These are phyloP conservation scores for Sycophila texana DNA, from an alignment of 2,888 invertebrate genomes.

Conservation along the genomic window DNA sequence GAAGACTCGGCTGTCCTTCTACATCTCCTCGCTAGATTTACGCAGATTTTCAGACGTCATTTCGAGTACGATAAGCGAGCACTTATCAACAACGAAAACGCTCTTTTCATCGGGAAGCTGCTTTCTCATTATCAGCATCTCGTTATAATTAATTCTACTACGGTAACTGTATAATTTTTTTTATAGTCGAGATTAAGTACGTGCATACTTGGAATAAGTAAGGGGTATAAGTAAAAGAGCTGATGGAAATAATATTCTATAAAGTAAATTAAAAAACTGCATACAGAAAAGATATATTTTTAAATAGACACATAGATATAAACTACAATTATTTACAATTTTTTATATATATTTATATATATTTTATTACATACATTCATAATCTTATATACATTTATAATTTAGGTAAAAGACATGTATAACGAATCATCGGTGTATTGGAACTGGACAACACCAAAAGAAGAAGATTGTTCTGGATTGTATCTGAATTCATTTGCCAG, in stretches of 20 bases:
- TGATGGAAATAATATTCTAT: too few species aligned
- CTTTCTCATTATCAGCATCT: conserved; percentile 53
- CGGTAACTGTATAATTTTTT: conserved; percentile 25
- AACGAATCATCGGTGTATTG: conserved; percentile 28
- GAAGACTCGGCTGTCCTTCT: conserved; percentile 46
- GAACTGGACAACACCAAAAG: conserved; percentile 39
- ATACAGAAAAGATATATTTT: too few species aligned
- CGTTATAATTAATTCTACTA: conserved; percentile 33
- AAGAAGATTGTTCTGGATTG: conserved; percentile 37
- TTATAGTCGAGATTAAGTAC: too few species aligned
- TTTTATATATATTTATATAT: too few species aligned
- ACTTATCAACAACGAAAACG: conserved; percentile 31
- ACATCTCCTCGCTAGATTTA: conserved; percentile 39
- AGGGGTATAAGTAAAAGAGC: neutral
- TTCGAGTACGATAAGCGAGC: conserved; percentile 40
- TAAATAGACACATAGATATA: too few species aligned
- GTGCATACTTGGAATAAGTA: neutral
- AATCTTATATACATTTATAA: neutral
- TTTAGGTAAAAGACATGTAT: conserved; percentile 42
- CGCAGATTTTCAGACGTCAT: conserved; percentile 30
- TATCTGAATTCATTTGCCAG: conserved; percentile 42
- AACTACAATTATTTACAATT: too few species aligned
- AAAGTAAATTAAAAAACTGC: too few species aligned
- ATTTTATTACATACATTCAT: too few species aligned
- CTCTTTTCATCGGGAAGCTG: conserved; percentile 46